Conservation (phyloP, 1,140 invertebrate species). For the Orussus abietinus region DNA sequence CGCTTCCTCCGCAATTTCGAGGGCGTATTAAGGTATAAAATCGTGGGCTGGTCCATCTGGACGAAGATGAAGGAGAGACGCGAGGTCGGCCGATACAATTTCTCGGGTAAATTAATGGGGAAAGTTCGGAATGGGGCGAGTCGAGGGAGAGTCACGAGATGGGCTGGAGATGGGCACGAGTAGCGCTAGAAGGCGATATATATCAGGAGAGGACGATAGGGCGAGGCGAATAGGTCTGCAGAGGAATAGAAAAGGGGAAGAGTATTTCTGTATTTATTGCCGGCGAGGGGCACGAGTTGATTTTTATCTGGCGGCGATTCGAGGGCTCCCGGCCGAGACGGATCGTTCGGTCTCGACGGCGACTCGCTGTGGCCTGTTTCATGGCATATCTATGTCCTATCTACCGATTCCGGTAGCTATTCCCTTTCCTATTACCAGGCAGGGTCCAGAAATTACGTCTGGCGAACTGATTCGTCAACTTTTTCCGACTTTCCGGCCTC, state of each 20-base stretch:
- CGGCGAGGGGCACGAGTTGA: conserved; percentile 16
- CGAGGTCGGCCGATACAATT: conserved; percentile 18
- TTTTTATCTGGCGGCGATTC: conserved; percentile 18
- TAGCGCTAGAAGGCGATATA: too few species aligned
- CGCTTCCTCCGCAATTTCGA: too few species aligned
- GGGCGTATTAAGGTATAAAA: too few species aligned
- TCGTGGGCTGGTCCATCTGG: too few species aligned
- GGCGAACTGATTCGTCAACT: too few species aligned
- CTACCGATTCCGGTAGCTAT: too few species aligned
- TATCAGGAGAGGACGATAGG: conserved; percentile 1
- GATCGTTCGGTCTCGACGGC: conserved; percentile 7
- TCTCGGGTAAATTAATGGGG: conserved; percentile 17
- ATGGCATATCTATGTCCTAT: conserved; percentile 1
- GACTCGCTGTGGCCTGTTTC: conserved; percentile 6
- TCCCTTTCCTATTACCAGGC: too few species aligned
- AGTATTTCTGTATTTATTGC: conserved; percentile 15
- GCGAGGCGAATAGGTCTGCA: neutral
- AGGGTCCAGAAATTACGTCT: too few species aligned
- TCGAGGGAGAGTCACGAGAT: neutral
- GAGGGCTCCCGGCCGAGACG: conserved; percentile 5
- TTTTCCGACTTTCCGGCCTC: too few species aligned
- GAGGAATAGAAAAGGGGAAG: neutral
- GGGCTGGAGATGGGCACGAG: neutral
- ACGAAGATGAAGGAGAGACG: conserved; percentile 7
- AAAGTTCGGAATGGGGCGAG: conserved; percentile 9